Evolutionary conservation across 1,140 invertebrate species (phyloP), one percentile per base, ranked within the genome.

Genomic region (Cotesia vestalis): DNA sequence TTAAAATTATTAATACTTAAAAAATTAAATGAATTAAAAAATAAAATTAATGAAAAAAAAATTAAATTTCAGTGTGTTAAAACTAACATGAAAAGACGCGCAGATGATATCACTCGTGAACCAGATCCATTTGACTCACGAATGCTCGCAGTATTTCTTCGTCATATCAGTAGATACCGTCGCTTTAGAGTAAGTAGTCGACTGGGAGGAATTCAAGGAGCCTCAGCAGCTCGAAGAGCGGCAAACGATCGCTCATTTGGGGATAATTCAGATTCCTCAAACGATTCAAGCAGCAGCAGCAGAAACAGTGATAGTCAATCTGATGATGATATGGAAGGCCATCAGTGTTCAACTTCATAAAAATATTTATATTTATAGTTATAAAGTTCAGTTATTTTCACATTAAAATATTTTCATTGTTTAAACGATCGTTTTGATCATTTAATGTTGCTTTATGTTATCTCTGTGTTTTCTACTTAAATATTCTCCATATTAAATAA

Each of bases 41-140:
- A 27, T 57, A 34, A 36, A 61, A 8, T 66, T 36, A 68, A 17
- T 70, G 14, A 20, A 14, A 52, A 66, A 5, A 69, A 68, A 71
- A 6, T 9, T 9, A 46, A 9, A 71, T 74, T 78, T 53, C 69
- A 83, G 81, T 80, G 79, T 63, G 84, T 89, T 5, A 85, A 80
- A 66, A 81, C 76, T 52, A 91, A 91, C 77, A 73, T 82, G 9
- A 85, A 83, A 46, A 73, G 73, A 38, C 87, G 89, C 71, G 73
- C 88, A 62, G 84, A 88, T 46, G 68, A 71, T 53, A 35, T 53
- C n/a, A 53, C 35, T 9, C 36, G 3, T 36, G 51, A 36, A 40
- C 51, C 51, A 20, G 62, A 71, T 59, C 36, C 27, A 12, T 71
- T 63, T 59, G 62, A 66, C 57, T 52, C 61, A 46, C 69, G 38